Evolutionary conservation across 2,888 invertebrate species (phyloP).

Genomic region (Tenthredo scrophulariae): DNA sequence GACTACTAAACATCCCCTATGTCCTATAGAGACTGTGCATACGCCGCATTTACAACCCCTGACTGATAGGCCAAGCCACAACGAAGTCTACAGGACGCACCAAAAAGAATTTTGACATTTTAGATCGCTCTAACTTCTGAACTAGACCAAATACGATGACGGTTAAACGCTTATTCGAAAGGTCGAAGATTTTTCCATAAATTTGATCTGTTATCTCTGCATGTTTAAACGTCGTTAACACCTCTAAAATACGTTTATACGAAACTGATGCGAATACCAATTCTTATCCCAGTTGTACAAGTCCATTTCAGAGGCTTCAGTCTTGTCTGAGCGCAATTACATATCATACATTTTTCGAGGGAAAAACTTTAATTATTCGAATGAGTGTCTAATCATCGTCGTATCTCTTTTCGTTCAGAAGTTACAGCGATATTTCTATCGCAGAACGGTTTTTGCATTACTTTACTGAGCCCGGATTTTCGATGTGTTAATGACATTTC

Average conservation of each 20-base stretch:
- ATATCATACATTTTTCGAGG: background rate
- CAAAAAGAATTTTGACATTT: background rate
- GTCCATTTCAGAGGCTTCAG: background rate
- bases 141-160: background rate
- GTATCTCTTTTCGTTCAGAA: background rate
- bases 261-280: background rate
- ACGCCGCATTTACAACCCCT: slow-evolving; percentile 27
- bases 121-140: background rate
- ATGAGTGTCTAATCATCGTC: background rate
- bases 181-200: background rate
- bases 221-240: background rate
- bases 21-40: slow-evolving; percentile 24
- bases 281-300: too few species aligned
- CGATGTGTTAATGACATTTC: background rate
- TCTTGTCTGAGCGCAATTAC: background rate
- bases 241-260: background rate
- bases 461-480: background rate
- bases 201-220: background rate
- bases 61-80: background rate
- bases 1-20: slow-evolving; percentile 36
- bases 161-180: background rate
- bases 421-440: background rate
- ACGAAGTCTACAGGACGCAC: background rate
- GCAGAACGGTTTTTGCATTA: background rate
- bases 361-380: background rate